phyloP scores from a whole-genome alignment of 2,888 invertebrate species.

The Eristalis intricaria region DNA sequence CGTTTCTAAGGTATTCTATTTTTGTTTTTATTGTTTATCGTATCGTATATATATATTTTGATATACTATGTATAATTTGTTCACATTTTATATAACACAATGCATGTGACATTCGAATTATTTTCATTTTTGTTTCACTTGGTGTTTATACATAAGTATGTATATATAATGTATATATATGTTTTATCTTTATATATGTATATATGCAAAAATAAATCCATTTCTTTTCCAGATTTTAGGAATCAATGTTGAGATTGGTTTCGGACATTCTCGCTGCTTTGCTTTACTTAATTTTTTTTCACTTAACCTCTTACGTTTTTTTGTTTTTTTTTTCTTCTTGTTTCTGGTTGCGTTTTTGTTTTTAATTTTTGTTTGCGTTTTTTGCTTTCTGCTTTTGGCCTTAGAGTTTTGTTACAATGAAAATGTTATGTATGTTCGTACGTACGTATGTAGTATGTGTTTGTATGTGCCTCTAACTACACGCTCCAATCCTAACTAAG shows the following conservation, averaged over 20 bases:
- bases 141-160: constrained; percentile 54
- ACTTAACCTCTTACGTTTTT: not conserved
- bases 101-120: constrained; percentile 34
- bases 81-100: constrained; percentile 60
- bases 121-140: constrained; percentile 31
- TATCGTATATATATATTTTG: constrained; percentile 57
- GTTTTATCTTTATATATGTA: constrained; percentile 48
- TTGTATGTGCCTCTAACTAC: not conserved
- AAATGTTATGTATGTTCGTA: not conserved
- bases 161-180: constrained; percentile 55
- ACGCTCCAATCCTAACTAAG: constrained; percentile 44
- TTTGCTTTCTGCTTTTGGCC: constrained; percentile 30
- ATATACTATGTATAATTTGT: constrained; percentile 67
- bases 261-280: constrained; percentile 61
- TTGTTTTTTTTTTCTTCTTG: not conserved
- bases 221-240: constrained; percentile 68
- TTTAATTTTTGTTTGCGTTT: constrained; percentile 18
- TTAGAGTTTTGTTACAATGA: constrained; percentile 38
- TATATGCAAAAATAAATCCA: constrained; percentile 70
- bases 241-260: constrained; percentile 68
- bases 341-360: constrained; percentile 1
- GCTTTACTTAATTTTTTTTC: not conserved
- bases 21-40: constrained; percentile 52
- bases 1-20: constrained; percentile 36
- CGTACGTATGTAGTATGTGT: not conserved